Percentiles rank a stretch among this genome's conserved stretches.
Evolutionary conservation across 2,797 vertebrate genomes (phyloP).

Genomic region (Pangasius macronema): DNA sequence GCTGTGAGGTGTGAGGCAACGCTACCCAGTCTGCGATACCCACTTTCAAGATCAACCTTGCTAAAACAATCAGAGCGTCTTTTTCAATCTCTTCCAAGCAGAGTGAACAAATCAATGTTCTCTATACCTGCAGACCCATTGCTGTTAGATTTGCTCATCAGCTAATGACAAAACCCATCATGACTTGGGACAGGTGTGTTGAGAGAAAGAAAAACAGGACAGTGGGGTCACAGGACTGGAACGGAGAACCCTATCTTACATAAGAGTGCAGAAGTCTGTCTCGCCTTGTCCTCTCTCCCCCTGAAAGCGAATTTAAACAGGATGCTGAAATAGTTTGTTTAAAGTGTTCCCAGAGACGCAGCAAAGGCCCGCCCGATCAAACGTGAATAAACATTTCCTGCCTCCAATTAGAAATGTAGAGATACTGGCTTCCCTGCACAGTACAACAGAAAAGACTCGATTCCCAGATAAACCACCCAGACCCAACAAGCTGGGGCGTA

Average conservation of each 20-base stretch:
- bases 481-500: constrained; percentile 58
- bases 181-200: neutral
- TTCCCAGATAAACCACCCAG: constrained; percentile 62
- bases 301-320: constrained; percentile 84
- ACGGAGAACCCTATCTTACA: constrained; percentile 58
- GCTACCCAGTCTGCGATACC: neutral
- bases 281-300: constrained; percentile 52
- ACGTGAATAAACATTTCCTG: constrained; percentile 90
- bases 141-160: neutral
- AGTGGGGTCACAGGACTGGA: neutral
- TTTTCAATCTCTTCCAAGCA: neutral
- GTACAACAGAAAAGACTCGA: constrained; percentile 59
- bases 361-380: constrained; percentile 82
- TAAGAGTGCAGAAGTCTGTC: constrained; percentile 67
- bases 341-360: constrained; percentile 81
- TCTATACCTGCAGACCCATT: neutral
- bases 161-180: neutral
- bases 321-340: constrained; percentile 89
- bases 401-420: constrained; percentile 83
- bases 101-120: neutral
- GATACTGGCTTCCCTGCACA: constrained; percentile 67
- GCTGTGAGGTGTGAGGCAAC: neutral
- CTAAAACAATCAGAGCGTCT: neutral
- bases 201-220: too few relatives aligned
- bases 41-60: neutral